Percentiles rank a stretch among this genome's conserved stretches.
These are phyloP conservation scores for Sphecodes monilicornis DNA, from an alignment of 2,888 invertebrate genomes.

Conservation along the genomic window DNA sequence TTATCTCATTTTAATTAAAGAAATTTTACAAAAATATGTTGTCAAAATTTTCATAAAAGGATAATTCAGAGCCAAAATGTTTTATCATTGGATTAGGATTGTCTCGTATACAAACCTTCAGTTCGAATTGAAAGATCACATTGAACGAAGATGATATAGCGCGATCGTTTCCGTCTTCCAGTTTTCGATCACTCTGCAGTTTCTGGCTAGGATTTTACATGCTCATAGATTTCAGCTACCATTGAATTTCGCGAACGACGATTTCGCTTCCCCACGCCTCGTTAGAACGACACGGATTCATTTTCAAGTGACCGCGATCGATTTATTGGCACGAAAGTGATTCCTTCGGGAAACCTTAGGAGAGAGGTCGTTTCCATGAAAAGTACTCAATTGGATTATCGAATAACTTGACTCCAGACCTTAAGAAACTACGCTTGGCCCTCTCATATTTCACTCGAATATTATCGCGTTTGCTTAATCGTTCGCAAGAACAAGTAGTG, in stretches of 20 bases:
- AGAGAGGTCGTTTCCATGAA: conserved; percentile 50
- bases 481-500: conserved; percentile 12
- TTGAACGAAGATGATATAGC: conserved; percentile 3
- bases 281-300: conserved; percentile 41
- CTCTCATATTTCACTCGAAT: conserved; percentile 28
- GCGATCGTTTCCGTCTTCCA: neutral
- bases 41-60: neutral
- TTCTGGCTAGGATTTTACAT: conserved; percentile 70
- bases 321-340: conserved; percentile 61
- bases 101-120: neutral
- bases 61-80: neutral
- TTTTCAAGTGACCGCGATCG: conserved; percentile 54
- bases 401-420: conserved; percentile 45
- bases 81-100: neutral
- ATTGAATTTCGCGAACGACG: conserved; percentile 68
- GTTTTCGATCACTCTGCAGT: conserved; percentile 52
- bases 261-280: conserved; percentile 57
- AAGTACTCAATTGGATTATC: conserved; percentile 49
- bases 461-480: conserved; percentile 35
- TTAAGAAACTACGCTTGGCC: conserved; percentile 20
- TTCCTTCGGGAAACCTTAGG: conserved; percentile 53
- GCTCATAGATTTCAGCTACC: conserved; percentile 69
- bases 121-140: neutral
- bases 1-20: neutral
- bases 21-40: neutral